phyloP scores from a whole-genome alignment of 2,888 invertebrate genomes.

The Drosophila buzzatii region DNA sequence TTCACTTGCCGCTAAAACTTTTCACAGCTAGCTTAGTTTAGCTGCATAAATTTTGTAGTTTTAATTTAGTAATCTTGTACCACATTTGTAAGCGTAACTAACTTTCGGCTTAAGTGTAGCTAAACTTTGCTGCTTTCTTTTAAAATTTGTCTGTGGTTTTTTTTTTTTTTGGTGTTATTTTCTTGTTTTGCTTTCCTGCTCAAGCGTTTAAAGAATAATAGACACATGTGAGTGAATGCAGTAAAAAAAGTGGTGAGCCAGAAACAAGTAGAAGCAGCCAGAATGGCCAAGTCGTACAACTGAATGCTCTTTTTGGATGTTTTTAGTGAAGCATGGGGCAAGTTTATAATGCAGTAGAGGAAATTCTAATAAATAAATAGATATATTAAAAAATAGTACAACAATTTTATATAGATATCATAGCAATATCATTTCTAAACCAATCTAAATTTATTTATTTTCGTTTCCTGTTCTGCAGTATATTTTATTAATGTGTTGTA shows the following conservation, averaged over 20 bases:
- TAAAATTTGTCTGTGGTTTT: constrained; percentile 1
- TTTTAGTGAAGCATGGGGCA: no score
- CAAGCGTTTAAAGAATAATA: constrained; percentile 51
- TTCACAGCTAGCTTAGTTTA: neutral
- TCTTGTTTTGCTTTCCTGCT: constrained; percentile 32
- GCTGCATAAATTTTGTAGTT: neutral
- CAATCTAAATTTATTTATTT: no score
- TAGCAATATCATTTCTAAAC: no score
- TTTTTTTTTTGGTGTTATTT: constrained; percentile 19
- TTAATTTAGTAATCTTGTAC: constrained; percentile 1
- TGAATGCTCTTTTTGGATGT: neutral
- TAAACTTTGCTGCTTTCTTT: constrained; percentile 15
- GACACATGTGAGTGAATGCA: constrained; percentile 59
- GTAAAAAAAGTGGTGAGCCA: constrained; percentile 21
- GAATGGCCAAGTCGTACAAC: neutral
- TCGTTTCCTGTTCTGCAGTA: no score
- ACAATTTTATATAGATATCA: no score
- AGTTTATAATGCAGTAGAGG: no score
- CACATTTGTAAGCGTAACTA: constrained; percentile 12
- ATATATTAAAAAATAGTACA: no score
- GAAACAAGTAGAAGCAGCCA: neutral
- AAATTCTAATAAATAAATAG: no score
- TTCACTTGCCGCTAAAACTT: neutral
- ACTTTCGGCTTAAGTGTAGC: neutral
- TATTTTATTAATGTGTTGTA: no score